A percentile compares a stretch with the other conserved stretches of the same genome.
phyloP scores from a whole-genome alignment of 2,888 invertebrate genomes.

The Hipparchia semele region DNA sequence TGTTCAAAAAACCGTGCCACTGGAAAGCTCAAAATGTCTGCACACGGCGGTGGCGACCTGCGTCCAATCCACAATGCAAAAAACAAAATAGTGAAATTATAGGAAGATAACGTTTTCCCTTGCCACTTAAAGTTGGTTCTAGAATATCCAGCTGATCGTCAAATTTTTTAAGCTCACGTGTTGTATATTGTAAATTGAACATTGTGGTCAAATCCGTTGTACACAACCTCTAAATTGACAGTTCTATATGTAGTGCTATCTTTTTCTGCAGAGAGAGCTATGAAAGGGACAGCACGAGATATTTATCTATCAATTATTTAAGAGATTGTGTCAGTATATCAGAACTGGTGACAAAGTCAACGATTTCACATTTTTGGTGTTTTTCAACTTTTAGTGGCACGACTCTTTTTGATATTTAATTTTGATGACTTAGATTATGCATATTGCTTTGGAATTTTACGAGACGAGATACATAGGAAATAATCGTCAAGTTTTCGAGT shows the following conservation, averaged over 20 bases:
- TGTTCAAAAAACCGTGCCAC: slow-evolving; percentile 59
- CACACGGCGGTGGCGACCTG: slow-evolving; percentile 76
- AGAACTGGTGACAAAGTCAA: neutral
- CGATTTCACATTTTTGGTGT: neutral
- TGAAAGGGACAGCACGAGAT: too few species aligned
- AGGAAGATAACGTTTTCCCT: neutral
- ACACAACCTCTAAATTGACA: too few species aligned
- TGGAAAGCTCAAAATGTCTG: slow-evolving; percentile 67
- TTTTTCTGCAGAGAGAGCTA: too few species aligned
- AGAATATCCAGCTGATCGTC: neutral
- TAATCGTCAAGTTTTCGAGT: neutral
- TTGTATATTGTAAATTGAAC: too few species aligned
- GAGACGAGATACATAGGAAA: neutral
- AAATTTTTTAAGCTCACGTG: neutral
- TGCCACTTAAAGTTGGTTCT: neutral
- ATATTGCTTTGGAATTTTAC: neutral
- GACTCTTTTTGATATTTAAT: neutral
- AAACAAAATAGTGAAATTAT: neutral
- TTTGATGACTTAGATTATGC: neutral
- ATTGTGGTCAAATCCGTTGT: too few species aligned
- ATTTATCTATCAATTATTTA: too few species aligned
- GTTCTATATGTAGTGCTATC: too few species aligned
- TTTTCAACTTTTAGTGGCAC: neutral
- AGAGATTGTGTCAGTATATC: too few species aligned
- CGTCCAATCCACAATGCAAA: slow-evolving; percentile 61